These are phyloP conservation scores for Baronia brevicornis DNA, from an alignment of 2,888 invertebrate genomes.

Conservation along the genomic window DNA sequence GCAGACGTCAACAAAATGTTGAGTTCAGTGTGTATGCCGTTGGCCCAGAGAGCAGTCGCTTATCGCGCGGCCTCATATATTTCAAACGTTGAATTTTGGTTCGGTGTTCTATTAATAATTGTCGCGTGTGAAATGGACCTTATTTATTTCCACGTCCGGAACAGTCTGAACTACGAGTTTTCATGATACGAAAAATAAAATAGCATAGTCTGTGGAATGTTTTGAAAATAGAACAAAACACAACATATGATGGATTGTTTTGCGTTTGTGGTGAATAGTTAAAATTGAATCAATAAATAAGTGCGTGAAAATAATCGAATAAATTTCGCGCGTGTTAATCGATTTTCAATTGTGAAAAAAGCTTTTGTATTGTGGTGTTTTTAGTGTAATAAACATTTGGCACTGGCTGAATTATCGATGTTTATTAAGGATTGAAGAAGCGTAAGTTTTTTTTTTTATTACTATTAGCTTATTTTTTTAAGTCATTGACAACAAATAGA, in stretches of 20 bases:
- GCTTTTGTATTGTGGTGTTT: no score
- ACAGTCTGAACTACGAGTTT: conserved; percentile 21
- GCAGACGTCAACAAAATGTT: conserved; percentile 32
- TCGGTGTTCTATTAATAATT: conserved; percentile 52
- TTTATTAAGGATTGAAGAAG: no score
- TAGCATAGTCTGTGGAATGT: neutral
- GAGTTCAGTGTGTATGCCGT: conserved; percentile 53
- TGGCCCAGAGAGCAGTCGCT: conserved; percentile 43
- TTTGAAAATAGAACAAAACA: no score
- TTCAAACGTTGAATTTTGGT: conserved; percentile 64
- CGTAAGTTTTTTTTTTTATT: no score
- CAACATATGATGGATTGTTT: neutral
- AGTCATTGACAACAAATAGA: no score
- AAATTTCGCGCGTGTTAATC: no score
- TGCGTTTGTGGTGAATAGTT: neutral
- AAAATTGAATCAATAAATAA: no score
- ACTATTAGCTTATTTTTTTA: no score
- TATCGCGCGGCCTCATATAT: conserved; percentile 40
- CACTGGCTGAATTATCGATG: no score
- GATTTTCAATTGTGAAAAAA: no score
- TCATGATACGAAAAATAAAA: conserved; percentile 12
- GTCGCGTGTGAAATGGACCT: conserved; percentile 69
- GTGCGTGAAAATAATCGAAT: no score
- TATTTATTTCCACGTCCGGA: conserved; percentile 55
- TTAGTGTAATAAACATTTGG: no score